Percentiles rank a stretch among this genome's conserved stretches.
phyloP scores from a whole-genome alignment of 2,888 invertebrate species.

The Dendrolimus houi region DNA sequence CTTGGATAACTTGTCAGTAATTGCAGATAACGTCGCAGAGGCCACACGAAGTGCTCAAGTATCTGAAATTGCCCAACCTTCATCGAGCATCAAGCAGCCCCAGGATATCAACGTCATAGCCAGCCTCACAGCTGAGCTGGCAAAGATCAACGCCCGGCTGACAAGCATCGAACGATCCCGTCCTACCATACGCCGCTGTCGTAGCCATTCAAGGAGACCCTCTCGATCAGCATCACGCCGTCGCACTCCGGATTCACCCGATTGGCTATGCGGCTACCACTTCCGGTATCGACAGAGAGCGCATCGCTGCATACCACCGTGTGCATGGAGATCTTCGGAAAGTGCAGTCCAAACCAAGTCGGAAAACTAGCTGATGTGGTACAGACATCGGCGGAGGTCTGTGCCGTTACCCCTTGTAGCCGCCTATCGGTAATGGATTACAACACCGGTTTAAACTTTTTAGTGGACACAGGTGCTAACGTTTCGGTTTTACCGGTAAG shows the following conservation, averaged over 20 bases:
- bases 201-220: neutral
- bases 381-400: constrained; percentile 5
- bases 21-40: too few species aligned
- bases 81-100: too few species aligned
- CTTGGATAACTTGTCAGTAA: too few species aligned
- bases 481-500: neutral
- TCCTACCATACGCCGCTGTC: neutral
- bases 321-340: neutral
- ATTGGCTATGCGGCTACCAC: neutral
- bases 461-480: constrained; percentile 8
- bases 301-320: constrained; percentile 1
- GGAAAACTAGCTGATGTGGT: constrained; percentile 9
- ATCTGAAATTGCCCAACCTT: too few species aligned
- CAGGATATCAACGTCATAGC: neutral
- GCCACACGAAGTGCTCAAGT: too few species aligned
- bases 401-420: neutral
- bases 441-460: constrained; percentile 5
- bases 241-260: neutral
- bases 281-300: neutral
- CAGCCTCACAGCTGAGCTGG: neutral
- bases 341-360: neutral
- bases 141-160: constrained; percentile 1
- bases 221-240: neutral
- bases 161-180: constrained; percentile 3
- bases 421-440: constrained; percentile 7